Evolutionary conservation across 2,888 invertebrate species (phyloP).

Genomic region (Rotaria macrura): DNA sequence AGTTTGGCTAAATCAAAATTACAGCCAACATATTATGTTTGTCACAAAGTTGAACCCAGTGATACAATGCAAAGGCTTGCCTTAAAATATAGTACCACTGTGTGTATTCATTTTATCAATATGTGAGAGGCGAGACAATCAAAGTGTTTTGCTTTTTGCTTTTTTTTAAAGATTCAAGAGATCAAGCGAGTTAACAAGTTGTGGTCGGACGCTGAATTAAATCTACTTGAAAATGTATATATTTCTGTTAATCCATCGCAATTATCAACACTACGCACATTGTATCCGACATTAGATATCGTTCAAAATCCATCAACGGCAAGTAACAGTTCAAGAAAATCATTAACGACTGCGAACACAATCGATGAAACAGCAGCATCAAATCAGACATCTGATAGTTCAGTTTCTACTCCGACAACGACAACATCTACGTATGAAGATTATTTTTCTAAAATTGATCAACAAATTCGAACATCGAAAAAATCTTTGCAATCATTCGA

Average conservation of each 20-base stretch:
- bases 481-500: not conserved
- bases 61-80: not conserved
- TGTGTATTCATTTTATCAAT: not conserved
- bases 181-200: not conserved
- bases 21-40: slow-evolving; percentile 14
- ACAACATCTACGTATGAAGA: not conserved
- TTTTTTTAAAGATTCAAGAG: not conserved
- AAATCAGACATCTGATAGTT: not conserved
- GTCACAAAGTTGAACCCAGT: not conserved
- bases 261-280: not conserved
- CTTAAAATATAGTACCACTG: not conserved
- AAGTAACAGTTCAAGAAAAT: not conserved
- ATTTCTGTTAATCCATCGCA: not conserved
- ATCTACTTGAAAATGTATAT: not conserved
- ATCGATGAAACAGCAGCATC: not conserved
- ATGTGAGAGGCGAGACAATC: no score
- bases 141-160: no score
- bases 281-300: not conserved
- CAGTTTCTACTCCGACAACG: not conserved
- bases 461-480: not conserved
- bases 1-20: slow-evolving; percentile 17
- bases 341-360: not conserved
- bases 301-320: not conserved
- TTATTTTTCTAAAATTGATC: slow-evolving; percentile 1
- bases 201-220: slow-evolving; percentile 2